Evolutionary conservation across 2,888 invertebrate genomes (phyloP).

Genomic region (Macrophya annulata): DNA sequence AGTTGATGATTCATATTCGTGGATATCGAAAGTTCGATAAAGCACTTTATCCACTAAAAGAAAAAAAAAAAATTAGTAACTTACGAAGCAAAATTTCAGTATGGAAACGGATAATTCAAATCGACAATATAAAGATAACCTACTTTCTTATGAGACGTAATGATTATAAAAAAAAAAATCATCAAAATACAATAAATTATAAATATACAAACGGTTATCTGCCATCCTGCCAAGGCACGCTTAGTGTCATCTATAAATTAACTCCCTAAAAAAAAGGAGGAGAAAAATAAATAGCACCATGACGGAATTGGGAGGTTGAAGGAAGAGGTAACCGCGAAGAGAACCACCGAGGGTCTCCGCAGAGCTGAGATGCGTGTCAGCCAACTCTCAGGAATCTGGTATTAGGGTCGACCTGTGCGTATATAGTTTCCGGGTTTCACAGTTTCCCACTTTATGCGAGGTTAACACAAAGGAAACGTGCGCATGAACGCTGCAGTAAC

Average conservation of each 20-base stretch:
- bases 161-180: neutral
- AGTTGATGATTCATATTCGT: conserved; percentile 5
- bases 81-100: neutral
- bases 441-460: conserved; percentile 12
- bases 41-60: neutral
- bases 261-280: neutral
- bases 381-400: conserved; percentile 27
- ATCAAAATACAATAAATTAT: neutral
- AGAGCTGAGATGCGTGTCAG: conserved; percentile 35
- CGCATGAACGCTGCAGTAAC: conserved; percentile 35
- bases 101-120: neutral
- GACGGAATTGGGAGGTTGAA: conserved; percentile 5
- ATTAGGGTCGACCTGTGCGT: conserved; percentile 30
- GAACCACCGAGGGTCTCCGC: conserved; percentile 14
- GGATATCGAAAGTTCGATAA: neutral
- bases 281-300: conserved; percentile 21
- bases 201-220: neutral
- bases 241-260: neutral
- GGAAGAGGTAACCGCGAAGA: conserved; percentile 40
- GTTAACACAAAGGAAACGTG: conserved; percentile 38
- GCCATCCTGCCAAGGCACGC: neutral
- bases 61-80: neutral
- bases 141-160: neutral
- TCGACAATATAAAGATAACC: neutral
- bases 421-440: conserved; percentile 32